Evolutionary conservation across 2,888 invertebrate genomes (phyloP).

Genomic region (Synanthedon vespiformis): DNA sequence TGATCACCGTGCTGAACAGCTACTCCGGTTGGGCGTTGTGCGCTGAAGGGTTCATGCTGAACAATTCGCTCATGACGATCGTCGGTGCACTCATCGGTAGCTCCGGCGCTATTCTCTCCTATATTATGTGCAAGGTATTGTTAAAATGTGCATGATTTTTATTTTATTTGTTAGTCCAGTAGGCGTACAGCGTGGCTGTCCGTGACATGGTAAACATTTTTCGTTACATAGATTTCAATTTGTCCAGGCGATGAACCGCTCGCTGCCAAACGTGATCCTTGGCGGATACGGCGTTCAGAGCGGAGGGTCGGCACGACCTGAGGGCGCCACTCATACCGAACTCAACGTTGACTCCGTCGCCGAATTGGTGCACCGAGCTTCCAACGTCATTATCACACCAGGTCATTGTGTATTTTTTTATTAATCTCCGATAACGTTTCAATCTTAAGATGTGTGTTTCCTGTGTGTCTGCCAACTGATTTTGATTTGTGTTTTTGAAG

Average conservation of each 20-base stretch:
- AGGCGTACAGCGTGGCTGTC: too few relatives aligned
- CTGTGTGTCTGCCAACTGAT: too few relatives aligned
- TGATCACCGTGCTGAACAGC: conserved; percentile 91
- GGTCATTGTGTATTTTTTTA: conserved; percentile 37
- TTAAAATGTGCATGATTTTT: too few relatives aligned
- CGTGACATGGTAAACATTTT: too few relatives aligned
- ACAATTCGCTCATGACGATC: conserved; percentile 92
- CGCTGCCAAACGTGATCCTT: conserved; percentile 87
- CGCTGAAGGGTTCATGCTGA: conserved; percentile 94
- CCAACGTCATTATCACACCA: conserved; percentile 89
- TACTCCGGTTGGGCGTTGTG: conserved; percentile 95
- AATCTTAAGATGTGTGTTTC: too few relatives aligned
- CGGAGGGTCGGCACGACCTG: conserved; percentile 81
- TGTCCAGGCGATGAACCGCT: conserved; percentile 80
- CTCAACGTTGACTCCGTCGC: conserved; percentile 80
- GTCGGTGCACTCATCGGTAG: conserved; percentile 92
- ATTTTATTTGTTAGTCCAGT: too few relatives aligned
- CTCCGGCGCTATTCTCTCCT: conserved; percentile 91
- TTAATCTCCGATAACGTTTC: too few relatives aligned
- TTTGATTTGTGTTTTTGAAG: too few relatives aligned
- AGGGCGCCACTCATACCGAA: conserved; percentile 85
- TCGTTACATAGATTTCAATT: conserved; percentile 2
- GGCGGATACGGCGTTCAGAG: conserved; percentile 87
- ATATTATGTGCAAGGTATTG: conserved; percentile 91
- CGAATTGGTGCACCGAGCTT: conserved; percentile 81